Conservation (phyloP, 2,888 invertebrate species). For the Chouioia cunea region DNA sequence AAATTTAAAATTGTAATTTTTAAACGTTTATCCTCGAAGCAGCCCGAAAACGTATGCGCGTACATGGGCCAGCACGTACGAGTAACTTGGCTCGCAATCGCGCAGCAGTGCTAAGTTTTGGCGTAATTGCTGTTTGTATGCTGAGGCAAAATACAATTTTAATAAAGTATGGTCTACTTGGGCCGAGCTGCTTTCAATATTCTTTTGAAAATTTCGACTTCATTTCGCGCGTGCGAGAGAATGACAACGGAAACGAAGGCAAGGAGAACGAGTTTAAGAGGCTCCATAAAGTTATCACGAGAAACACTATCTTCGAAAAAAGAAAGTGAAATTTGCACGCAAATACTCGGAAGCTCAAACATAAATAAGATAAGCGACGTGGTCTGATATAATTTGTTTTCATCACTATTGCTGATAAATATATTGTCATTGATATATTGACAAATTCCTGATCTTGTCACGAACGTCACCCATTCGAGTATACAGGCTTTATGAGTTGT, state of each 20-base stretch:
- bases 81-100: too few species aligned
- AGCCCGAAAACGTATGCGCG: conserved; percentile 16
- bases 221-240: conserved; percentile 17
- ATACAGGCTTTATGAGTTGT: too few species aligned
- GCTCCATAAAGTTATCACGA: conserved; percentile 2
- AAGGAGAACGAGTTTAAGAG: conserved; percentile 13
- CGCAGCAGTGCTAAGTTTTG: conserved; percentile 13
- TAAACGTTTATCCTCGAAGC: conserved; percentile 27
- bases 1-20: conserved; percentile 41
- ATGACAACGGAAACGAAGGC: conserved; percentile 4
- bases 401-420: too few species aligned
- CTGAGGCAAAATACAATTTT: conserved; percentile 38
- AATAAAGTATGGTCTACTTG: conserved; percentile 28
- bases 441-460: too few species aligned
- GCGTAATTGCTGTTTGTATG: conserved; percentile 36
- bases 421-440: too few species aligned
- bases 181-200: conserved; percentile 14
- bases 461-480: too few species aligned
- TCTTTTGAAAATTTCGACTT: too few species aligned
- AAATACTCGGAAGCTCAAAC: conserved; percentile 36
- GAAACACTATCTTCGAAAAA: conserved; percentile 27
- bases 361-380: conserved; percentile 36
- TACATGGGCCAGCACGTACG: not conserved
- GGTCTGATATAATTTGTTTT: too few species aligned
- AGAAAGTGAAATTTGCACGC: conserved; percentile 35